These are phyloP conservation scores for Neodiprion lecontei DNA, from an alignment of 1,140 invertebrate genomes.

Conservation along the genomic window DNA sequence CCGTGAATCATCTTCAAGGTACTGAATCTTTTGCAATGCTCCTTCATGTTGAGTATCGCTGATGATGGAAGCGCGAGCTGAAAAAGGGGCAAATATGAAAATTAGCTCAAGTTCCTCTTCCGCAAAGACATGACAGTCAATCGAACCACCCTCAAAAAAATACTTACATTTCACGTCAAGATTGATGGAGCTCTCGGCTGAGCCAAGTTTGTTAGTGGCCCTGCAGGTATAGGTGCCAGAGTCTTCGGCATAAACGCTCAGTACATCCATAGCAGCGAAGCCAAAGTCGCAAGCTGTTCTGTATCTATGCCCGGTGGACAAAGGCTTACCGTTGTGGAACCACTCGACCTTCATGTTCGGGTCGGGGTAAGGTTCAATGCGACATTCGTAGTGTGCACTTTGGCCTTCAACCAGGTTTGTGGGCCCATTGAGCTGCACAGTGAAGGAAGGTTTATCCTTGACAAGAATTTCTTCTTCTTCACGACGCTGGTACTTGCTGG, in stretches of 20 bases:
- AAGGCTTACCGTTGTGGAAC: conserved; percentile 91
- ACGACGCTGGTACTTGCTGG: conserved; percentile 76
- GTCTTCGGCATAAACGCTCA: conserved; percentile 93
- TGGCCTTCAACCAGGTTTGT: conserved; percentile 83
- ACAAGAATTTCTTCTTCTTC: conserved; percentile 84
- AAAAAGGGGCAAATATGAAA: conserved; percentile 36
- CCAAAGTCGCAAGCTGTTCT: conserved; percentile 94
- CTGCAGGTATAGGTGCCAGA: conserved; percentile 91
- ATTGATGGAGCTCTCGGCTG: conserved; percentile 80
- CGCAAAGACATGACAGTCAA: conserved; percentile 8
- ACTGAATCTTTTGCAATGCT: conserved; percentile 89
- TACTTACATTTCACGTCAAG: conserved; percentile 84
- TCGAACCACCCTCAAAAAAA: conserved; percentile 25
- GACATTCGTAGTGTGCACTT: conserved; percentile 94
- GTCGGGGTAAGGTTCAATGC: conserved; percentile 95
- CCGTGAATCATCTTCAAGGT: conserved; percentile 86
- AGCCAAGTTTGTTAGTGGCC: conserved; percentile 86
- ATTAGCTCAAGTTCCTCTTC: not conserved
- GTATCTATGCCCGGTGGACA: conserved; percentile 91
- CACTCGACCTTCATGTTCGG: conserved; percentile 92
- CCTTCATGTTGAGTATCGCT: conserved; percentile 94
- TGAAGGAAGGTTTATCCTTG: conserved; percentile 84
- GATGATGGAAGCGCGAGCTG: conserved; percentile 86
- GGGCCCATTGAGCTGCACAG: conserved; percentile 85
- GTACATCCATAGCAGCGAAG: conserved; percentile 91